Percentiles rank a stretch among this genome's conserved stretches.
Conservation (phyloP, 2,888 invertebrate species). For the Eledone cirrhosa region DNA sequence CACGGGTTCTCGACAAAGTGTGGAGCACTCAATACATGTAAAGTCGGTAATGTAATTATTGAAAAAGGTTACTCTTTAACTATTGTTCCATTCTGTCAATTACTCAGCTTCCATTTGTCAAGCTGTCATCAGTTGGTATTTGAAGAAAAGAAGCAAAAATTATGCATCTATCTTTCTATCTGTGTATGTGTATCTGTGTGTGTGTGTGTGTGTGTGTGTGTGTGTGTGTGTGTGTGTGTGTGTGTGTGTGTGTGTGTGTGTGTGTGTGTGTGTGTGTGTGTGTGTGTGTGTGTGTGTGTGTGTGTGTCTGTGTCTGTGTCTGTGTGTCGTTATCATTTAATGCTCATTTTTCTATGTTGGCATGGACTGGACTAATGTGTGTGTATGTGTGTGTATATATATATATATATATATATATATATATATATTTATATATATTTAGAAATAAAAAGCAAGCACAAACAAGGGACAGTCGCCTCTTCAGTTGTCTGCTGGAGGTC, state of each 20-base stretch:
- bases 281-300: background rate
- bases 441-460: background rate
- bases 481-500: no score
- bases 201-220: background rate
- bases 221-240: background rate
- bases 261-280: background rate
- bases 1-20: no score
- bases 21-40: no score
- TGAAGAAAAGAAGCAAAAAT: no score
- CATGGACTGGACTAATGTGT: background rate
- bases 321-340: background rate
- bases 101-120: no score
- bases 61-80: no score
- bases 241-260: background rate
- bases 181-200: no score
- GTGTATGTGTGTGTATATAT: background rate
- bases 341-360: background rate
- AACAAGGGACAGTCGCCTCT: background rate
- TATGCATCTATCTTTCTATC: no score
- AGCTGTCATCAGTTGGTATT: no score
- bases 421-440: background rate
- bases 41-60: no score
- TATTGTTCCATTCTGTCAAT: no score
- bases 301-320: background rate
- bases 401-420: conserved; percentile 6